Conservation (phyloP, 2,797 vertebrate genomes). For the Diplodus sargus region DNA sequence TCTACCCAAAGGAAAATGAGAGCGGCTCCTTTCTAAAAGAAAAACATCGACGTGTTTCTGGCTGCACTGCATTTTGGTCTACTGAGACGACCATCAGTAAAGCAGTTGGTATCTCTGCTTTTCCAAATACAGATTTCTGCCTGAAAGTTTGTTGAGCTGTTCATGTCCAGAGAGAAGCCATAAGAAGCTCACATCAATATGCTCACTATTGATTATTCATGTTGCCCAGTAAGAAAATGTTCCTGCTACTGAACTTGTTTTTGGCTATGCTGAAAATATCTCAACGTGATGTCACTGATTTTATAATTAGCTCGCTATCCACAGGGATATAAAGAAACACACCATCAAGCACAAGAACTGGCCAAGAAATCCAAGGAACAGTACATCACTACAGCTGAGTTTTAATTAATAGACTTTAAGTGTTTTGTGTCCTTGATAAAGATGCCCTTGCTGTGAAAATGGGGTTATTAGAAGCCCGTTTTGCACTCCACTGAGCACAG, state of each 20-base stretch:
- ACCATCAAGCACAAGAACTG: not conserved
- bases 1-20: not conserved
- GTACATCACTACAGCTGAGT: slow-evolving; percentile 14
- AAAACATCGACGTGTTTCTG: slow-evolving; percentile 15
- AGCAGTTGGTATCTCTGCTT: slow-evolving; percentile 2
- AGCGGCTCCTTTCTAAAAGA: not conserved
- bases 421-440: slow-evolving; percentile 35
- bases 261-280: slow-evolving; percentile 2
- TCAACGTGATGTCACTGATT: not conserved
- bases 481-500: slow-evolving; percentile 30
- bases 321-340: not conserved
- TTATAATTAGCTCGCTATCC: not conserved
- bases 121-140: slow-evolving; percentile 8
- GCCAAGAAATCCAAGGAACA: slow-evolving; percentile 6
- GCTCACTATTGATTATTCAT: slow-evolving; percentile 16
- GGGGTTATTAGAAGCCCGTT: slow-evolving; percentile 38
- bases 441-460: slow-evolving; percentile 23
- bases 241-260: slow-evolving; percentile 2
- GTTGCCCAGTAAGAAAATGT: not conserved
- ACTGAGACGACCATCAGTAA: slow-evolving; percentile 10
- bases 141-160: slow-evolving; percentile 8
- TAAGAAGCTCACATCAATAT: not conserved
- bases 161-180: not conserved
- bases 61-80: slow-evolving; percentile 4
- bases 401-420: slow-evolving; percentile 25